Conservation (phyloP, 2,113 vertebrate genomes). For the Ginglymostoma cirratum region DNA sequence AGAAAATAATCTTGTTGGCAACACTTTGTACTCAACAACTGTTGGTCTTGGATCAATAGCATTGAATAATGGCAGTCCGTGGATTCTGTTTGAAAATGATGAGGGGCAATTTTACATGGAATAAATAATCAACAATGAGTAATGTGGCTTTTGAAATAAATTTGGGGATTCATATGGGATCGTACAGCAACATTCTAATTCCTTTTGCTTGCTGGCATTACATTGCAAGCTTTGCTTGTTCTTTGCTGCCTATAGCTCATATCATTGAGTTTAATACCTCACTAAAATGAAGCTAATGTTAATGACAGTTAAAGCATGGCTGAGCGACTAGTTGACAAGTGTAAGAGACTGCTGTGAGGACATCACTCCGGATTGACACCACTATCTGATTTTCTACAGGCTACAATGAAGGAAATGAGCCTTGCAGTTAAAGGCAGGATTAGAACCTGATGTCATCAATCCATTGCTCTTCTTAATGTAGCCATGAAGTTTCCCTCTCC, state of each 20-base stretch:
- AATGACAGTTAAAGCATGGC: background rate
- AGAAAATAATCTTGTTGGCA: background rate
- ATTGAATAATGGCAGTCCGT: background rate
- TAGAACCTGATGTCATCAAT: background rate
- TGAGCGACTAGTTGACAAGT: background rate
- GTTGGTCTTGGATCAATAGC: background rate
- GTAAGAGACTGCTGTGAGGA: background rate
- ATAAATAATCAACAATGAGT: background rate
- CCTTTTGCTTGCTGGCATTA: background rate
- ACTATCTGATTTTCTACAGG: background rate
- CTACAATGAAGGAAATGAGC: background rate
- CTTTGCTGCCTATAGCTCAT: background rate
- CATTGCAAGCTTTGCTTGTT: background rate
- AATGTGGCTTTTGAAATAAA: constrained; percentile 6
- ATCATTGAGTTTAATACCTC: background rate
- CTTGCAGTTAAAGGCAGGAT: background rate
- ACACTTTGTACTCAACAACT: background rate
- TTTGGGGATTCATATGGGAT: background rate
- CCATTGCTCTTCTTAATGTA: background rate
- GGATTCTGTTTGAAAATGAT: background rate
- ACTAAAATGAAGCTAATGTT: background rate
- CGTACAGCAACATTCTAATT: background rate
- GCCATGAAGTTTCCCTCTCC: background rate
- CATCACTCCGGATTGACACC: background rate
- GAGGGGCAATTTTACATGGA: background rate